Conservation (phyloP, 2,113 vertebrate species). For the Isichthys henryi region DNA sequence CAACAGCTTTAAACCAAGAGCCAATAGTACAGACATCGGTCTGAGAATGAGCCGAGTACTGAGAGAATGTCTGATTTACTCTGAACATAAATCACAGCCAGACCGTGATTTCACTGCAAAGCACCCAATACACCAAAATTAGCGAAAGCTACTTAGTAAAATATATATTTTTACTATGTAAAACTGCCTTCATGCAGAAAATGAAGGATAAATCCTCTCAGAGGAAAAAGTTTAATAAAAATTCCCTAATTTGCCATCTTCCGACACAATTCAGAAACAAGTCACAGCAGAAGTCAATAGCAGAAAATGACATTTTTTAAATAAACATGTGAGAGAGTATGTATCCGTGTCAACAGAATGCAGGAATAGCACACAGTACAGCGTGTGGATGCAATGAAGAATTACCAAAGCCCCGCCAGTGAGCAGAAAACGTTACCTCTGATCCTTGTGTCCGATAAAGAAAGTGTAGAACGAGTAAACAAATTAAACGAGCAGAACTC, state of each 20-base stretch:
- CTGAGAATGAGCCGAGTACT: background rate
- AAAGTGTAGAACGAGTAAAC: background rate
- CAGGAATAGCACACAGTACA: background rate
- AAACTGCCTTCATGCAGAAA: background rate
- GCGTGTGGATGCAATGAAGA: background rate
- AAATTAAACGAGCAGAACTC: background rate
- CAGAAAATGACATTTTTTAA: background rate
- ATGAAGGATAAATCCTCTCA: background rate
- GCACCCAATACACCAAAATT: background rate
- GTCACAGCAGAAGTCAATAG: background rate
- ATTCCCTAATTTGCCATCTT: background rate
- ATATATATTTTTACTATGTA: background rate
- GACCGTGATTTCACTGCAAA: background rate
- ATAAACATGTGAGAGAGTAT: background rate
- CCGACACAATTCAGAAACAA: background rate
- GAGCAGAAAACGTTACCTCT: background rate
- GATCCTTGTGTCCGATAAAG: background rate
- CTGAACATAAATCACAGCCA: background rate
- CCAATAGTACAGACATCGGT: background rate
- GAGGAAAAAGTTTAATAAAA: background rate
- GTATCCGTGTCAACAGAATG: background rate
- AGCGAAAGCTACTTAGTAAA: background rate
- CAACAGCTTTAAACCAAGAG: background rate
- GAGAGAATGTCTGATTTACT: background rate
- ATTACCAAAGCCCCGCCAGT: background rate